phyloP scores from a whole-genome alignment of 2,113 vertebrate genomes.

The Charina bottae region DNA sequence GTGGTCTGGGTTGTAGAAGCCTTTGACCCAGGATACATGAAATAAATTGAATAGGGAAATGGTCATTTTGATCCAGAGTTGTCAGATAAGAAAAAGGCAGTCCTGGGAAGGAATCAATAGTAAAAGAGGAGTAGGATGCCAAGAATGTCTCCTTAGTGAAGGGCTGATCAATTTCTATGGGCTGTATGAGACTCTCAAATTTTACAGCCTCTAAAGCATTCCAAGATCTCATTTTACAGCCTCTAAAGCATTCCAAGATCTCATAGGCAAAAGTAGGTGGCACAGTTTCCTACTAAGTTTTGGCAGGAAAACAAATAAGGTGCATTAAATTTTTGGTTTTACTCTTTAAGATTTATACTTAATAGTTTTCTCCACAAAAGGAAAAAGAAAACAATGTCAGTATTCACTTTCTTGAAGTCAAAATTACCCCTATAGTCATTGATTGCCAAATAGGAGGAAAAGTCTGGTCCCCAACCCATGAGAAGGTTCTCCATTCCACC shows the following conservation, averaged over 20 bases:
- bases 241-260: not conserved
- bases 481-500: not conserved
- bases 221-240: not conserved
- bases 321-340: not conserved
- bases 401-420: not conserved
- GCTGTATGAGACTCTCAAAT: not conserved
- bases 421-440: not conserved
- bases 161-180: not conserved
- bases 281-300: not conserved
- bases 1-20: not conserved
- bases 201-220: not conserved
- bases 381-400: not conserved
- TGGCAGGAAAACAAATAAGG: not conserved
- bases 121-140: not conserved
- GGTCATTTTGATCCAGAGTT: not conserved
- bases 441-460: not conserved
- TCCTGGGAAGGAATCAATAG: not conserved
- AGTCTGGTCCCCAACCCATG: not conserved
- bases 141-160: not conserved
- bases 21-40: not conserved
- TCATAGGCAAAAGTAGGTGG: not conserved
- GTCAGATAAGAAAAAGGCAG: not conserved
- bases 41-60: not conserved
- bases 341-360: not conserved
- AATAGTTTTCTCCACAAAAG: not conserved